These are phyloP conservation scores for Carterocephalus palaemon DNA, from an alignment of 2,888 invertebrate genomes.

Conservation along the genomic window DNA sequence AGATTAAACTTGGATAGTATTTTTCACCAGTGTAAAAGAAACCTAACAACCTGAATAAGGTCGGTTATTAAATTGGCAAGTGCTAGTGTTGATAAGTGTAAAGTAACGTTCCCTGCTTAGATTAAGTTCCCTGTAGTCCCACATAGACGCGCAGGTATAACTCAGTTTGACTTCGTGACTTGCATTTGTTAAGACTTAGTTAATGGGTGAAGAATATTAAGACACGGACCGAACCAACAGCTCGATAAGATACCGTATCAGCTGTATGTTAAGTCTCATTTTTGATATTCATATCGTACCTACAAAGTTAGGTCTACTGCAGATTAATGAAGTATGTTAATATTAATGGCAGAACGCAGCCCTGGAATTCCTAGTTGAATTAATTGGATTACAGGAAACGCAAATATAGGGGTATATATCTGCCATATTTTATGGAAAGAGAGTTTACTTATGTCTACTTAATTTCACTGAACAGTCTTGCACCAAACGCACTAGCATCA, in stretches of 20 bases:
- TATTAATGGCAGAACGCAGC: conserved; percentile 48
- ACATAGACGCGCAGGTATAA: not conserved
- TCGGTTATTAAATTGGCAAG: conserved; percentile 3
- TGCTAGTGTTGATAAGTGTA: not conserved
- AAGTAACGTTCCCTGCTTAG: not conserved
- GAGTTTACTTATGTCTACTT: not conserved
- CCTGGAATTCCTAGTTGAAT: conserved; percentile 46
- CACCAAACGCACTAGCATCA: conserved; percentile 7
- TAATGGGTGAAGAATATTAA: conserved; percentile 12
- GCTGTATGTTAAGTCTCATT: not conserved
- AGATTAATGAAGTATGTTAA: conserved; percentile 38
- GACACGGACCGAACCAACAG: not conserved
- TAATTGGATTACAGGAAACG: conserved; percentile 37
- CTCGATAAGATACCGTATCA: not conserved
- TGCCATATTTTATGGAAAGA: not conserved
- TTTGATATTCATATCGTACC: not conserved
- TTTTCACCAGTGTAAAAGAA: too few species aligned
- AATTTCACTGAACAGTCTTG: not conserved
- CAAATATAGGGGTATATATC: not conserved
- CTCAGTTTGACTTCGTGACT: conserved; percentile 13
- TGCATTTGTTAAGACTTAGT: conserved; percentile 13
- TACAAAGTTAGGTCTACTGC: conserved; percentile 15
- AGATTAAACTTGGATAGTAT: too few species aligned
- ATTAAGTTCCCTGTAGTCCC: too few species aligned
- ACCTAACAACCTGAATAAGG: too few species aligned